Base-by-base conservation (phyloP, 2,797 vertebrate genomes). In the Anomalospiza imberbis region DNA sequence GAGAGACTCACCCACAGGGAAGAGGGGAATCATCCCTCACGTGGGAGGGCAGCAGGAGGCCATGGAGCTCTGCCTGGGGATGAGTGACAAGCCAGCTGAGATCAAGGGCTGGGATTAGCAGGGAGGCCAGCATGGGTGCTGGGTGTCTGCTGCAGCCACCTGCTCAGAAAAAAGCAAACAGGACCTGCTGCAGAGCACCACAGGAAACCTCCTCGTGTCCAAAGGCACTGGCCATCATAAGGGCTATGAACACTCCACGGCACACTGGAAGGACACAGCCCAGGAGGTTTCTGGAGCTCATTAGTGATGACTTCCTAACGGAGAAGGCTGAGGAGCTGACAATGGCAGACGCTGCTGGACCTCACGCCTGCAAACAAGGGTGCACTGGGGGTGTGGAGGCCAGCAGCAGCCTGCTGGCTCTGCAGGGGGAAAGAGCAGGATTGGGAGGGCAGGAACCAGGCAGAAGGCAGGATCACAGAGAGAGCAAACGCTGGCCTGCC, bases 361-460 rank as follows among this genome's bases (percentile, higher is more conserved):
- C 6, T 38, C n/a, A 6, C 0, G 1, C 22, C 19, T 45, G 57
- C 62, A 31, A 32, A 20, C 42, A 29, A 34, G 57, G 18, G 20
- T 61, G 31, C 51, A 21, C 13, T 67, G n/a, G 31, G n/a, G 44
- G 21, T 9, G 22, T 19, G 58, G 55, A 28, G 77, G 34, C 14
- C 0, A 1, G 28, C 76, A 63, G 55, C 29, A 24, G 45, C 32
- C 57, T 65, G 73, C 57, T 34, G 63, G 36, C 58, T 73, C 32
- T 16, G 17, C 1, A 1, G 12, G 2, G 45, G 34, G 12, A 31
- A 61, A 66, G 31, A 5, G 16, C 48, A 44, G 57, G 31, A 57
- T 7, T 1, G 0, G 4, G 28, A 79, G 18, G 36, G n/a, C 24
- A 75, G 25, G 54, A 87, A 54, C 21, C 17, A 51, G 44, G 48